Conservation (phyloP, 2,797 vertebrate genomes). For the Masticophis lateralis region DNA sequence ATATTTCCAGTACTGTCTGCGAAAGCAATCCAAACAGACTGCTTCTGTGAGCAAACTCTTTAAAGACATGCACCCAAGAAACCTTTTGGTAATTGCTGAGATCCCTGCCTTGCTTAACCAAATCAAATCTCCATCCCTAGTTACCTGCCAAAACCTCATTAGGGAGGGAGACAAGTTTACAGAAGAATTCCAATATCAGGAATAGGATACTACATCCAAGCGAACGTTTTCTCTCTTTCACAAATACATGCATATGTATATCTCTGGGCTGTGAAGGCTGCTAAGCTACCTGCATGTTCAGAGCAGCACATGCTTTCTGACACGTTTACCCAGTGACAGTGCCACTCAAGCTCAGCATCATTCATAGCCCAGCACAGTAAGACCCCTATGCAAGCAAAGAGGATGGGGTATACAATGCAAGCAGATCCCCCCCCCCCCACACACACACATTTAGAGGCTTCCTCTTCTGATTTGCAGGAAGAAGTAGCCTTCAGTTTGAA, state of each 20-base stretch:
- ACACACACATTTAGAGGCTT: not conserved
- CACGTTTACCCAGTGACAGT: not conserved
- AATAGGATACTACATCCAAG: not conserved
- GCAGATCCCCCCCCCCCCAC: not conserved
- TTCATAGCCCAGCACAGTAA: not conserved
- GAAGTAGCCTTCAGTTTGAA: not conserved
- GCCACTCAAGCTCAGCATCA: constrained; percentile 6
- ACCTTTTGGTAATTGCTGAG: not conserved
- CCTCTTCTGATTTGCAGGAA: not conserved
- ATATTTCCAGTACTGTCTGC: no score
- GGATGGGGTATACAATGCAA: not conserved
- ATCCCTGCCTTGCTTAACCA: not conserved
- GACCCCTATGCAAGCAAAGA: not conserved
- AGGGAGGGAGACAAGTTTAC: not conserved
- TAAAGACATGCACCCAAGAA: not conserved
- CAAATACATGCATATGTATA: not conserved
- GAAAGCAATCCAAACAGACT: not conserved
- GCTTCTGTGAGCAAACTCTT: not conserved
- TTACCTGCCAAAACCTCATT: not conserved
- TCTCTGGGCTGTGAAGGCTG: not conserved
- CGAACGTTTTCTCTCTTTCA: not conserved
- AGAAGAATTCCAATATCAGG: not conserved
- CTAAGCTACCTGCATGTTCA: not conserved
- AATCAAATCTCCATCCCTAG: not conserved
- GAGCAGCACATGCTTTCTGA: not conserved